Evolutionary conservation across 2,113 vertebrate genomes (phyloP).

Genomic region (Pandion haliaetus): DNA sequence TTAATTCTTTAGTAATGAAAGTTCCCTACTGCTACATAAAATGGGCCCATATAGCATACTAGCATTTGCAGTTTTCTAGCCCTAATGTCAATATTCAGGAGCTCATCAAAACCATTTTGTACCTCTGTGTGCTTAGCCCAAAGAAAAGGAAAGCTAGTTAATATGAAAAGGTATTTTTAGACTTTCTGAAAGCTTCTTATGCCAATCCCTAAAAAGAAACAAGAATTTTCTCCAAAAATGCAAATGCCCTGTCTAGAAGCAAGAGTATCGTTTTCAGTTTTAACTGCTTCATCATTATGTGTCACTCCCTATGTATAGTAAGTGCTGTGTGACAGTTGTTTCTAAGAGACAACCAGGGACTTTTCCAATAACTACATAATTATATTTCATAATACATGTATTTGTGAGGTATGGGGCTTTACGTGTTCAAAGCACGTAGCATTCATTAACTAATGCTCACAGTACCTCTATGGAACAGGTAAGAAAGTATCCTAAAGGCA

Average conservation of each 20-base stretch:
- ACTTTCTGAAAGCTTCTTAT: slow-evolving; percentile 27
- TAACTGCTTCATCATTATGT: slow-evolving; percentile 38
- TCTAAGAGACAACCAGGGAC: neutral
- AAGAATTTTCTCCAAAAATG: slow-evolving; percentile 34
- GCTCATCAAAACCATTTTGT: neutral
- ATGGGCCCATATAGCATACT: neutral
- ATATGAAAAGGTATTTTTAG: slow-evolving; percentile 33
- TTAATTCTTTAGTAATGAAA: neutral
- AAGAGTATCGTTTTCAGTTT: neutral
- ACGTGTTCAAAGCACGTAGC: neutral
- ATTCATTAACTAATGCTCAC: neutral
- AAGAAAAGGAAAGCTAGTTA: slow-evolving; percentile 19
- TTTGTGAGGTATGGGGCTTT: neutral
- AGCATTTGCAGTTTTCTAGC: neutral
- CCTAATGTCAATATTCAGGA: neutral
- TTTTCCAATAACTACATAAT: slow-evolving; percentile 17
- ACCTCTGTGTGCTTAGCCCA: neutral
- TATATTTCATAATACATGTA: neutral
- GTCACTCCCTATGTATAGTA: slow-evolving; percentile 6
- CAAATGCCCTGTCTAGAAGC: slow-evolving; percentile 46
- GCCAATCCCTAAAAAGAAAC: slow-evolving; percentile 31
- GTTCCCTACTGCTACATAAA: neutral
- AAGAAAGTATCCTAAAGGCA: neutral
- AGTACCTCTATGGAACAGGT: neutral
- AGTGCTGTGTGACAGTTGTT: neutral